Percentiles rank a stretch among this genome's conserved stretches.
Evolutionary conservation across 2,797 vertebrate genomes (phyloP).

Genomic region (Propithecus deckenii): DNA sequence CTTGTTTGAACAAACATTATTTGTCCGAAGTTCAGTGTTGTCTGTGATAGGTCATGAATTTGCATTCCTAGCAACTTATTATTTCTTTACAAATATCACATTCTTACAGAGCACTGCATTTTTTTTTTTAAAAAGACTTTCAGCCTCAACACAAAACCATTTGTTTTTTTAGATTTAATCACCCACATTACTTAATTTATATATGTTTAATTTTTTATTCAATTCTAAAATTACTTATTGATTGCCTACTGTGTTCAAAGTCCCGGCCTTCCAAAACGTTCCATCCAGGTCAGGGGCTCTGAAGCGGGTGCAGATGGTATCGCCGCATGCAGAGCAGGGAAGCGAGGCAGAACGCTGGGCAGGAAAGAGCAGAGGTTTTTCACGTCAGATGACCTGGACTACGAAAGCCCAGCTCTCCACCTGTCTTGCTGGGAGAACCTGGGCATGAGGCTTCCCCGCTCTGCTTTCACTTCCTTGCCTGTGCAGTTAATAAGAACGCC

Average conservation of each 20-base stretch:
- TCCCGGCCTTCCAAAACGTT: not conserved
- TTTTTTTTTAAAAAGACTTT: not conserved
- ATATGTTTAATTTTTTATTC: not conserved
- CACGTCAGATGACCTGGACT: not conserved
- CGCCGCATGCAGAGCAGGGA: not conserved
- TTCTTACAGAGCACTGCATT: not conserved
- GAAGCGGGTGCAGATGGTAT: rapidly evolving
- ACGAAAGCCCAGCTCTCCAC: not conserved
- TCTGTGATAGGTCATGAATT: constrained; percentile 31
- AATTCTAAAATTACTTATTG: not conserved
- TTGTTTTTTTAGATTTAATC: not conserved
- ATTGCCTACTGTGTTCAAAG: not conserved
- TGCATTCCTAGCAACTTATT: constrained; percentile 51
- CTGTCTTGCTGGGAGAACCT: not conserved
- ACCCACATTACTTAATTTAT: not conserved
- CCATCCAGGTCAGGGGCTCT: not conserved
- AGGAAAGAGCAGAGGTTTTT: not conserved
- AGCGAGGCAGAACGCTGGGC: rapidly evolving
- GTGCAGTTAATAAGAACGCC: rapidly evolving
- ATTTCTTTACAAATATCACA: not conserved
- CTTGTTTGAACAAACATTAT: constrained; percentile 62
- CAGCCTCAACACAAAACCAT: not conserved
- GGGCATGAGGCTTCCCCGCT: not conserved
- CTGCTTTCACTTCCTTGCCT: not conserved
- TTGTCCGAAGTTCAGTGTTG: constrained; percentile 36